phyloP scores from a whole-genome alignment of 53 echinoderm and acorn worm genomes.

The Holothuria scabra region DNA sequence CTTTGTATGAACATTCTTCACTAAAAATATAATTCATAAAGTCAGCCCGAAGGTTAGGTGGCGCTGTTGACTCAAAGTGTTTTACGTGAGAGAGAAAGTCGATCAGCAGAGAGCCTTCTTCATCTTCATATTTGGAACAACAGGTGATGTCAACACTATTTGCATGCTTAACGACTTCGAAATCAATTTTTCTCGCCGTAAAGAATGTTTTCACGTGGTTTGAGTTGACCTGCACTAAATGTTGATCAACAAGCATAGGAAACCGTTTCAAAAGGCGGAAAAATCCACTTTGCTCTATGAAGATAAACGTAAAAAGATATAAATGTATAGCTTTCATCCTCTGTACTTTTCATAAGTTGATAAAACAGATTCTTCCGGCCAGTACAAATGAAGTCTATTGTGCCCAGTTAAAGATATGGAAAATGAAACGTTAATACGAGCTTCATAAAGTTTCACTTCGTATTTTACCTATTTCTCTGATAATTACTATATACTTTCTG shows the following conservation, averaged over 20 bases:
- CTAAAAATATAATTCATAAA: conserved; percentile 28
- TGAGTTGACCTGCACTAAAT: background rate
- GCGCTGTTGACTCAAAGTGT: conserved; percentile 41
- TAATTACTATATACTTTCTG: too few relatives aligned
- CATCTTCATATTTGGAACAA: conserved; percentile 7
- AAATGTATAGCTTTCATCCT: too few relatives aligned
- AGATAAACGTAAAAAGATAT: background rate
- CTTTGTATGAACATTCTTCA: conserved; percentile 36
- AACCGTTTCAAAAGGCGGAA: background rate
- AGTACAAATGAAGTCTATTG: too few relatives aligned
- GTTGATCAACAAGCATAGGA: background rate
- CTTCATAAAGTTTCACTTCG: too few relatives aligned
- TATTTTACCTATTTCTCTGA: too few relatives aligned
- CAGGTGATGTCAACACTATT: conserved; percentile 38
- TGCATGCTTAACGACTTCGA: background rate
- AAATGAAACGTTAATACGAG: too few relatives aligned
- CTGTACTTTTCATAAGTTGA: too few relatives aligned
- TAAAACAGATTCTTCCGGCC: too few relatives aligned
- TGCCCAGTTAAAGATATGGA: too few relatives aligned
- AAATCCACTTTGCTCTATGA: background rate
- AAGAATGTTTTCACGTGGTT: conserved; percentile 9
- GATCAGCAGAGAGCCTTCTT: conserved; percentile 44
- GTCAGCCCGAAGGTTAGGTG: conserved; percentile 11
- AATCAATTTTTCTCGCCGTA: background rate
- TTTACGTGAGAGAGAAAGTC: conserved; percentile 58